Base-by-base conservation (phyloP, 64 coral and sea anemone species). In the Pachyseris speciosa region DNA sequence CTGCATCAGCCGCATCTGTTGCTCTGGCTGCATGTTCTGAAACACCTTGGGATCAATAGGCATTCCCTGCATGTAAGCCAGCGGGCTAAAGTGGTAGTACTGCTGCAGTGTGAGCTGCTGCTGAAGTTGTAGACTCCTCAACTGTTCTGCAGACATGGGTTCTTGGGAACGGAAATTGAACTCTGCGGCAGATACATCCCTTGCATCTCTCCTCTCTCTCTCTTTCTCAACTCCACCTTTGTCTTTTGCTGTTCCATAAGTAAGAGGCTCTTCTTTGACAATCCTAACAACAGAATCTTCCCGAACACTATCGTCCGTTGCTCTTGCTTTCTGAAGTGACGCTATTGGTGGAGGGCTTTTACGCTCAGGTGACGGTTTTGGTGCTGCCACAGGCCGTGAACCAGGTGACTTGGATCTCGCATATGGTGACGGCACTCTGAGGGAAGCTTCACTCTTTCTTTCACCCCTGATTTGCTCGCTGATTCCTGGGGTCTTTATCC, bases 81-180 rank as follows among this genome's bases (percentile, higher is more conserved):
- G 72, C 43, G 28, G 45, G 22, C 72, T 27, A 11, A 75, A 27
- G 25, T 83, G 88, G 25, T 60, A 64, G 27, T 73, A 72, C 45
- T 92, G 77, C 31, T 60, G 76, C 9, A 61, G 63, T 52, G 75
- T 80, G 32, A 81, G 64, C 45, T 91, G 88, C 12, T 69, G 72
- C 31, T 84, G 80, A 12, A 43, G 52, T 10, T 91, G 88, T 16
- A 75, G 84, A 20, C 70, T 84, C 5, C 83, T 38, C 15, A 91
- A 13, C 64, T 92, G 78, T 43, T 92, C 89, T 15, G 78, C 58
- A 34, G 89, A 69, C 17, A 92, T 61, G 77, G 51, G 34, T 41
- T 81, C 77, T 27, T 81, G 77, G 3, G 33, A 39, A 33, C 77
- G 36, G 34, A 59, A 81, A 36, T 9, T 61, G 5, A 61, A 0